A percentile compares a stretch with the other conserved stretches of the same genome.
phyloP scores from a whole-genome alignment of 2,797 vertebrate species.

The Phoebastria nigripes region DNA sequence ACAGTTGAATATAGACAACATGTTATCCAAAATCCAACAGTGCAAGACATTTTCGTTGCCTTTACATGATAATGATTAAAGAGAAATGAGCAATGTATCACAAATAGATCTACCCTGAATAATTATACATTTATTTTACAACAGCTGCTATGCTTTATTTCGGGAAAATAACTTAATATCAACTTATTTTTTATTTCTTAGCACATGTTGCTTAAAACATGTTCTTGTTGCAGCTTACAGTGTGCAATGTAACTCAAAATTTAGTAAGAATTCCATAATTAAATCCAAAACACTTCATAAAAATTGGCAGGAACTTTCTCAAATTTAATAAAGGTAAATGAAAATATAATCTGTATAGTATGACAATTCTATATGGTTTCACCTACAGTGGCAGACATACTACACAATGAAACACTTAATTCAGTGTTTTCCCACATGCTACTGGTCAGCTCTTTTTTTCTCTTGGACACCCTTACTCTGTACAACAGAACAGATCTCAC shows the following conservation, averaged over 20 bases:
- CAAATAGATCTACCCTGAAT: background rate
- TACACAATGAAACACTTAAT: background rate
- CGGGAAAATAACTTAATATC: background rate
- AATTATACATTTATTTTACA: background rate
- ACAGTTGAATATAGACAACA: background rate
- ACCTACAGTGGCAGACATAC: background rate
- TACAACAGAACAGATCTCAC: fast-evolving
- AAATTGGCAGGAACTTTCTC: background rate
- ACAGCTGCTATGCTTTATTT: background rate
- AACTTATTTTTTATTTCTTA: background rate
- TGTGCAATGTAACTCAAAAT: background rate
- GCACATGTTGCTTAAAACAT: background rate
- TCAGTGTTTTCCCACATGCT: background rate
- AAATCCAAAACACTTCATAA: background rate
- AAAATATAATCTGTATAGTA: background rate
- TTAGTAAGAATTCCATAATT: background rate
- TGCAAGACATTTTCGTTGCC: background rate
- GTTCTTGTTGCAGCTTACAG: background rate
- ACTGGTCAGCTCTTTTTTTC: background rate
- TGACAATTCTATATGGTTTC: background rate
- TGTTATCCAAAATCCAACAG: background rate
- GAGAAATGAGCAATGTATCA: background rate
- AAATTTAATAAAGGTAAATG: background rate
- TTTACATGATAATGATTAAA: background rate
- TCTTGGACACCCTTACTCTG: background rate